Conservation (phyloP, 1,140 invertebrate genomes). For the Pemphigus obesinymphae region DNA sequence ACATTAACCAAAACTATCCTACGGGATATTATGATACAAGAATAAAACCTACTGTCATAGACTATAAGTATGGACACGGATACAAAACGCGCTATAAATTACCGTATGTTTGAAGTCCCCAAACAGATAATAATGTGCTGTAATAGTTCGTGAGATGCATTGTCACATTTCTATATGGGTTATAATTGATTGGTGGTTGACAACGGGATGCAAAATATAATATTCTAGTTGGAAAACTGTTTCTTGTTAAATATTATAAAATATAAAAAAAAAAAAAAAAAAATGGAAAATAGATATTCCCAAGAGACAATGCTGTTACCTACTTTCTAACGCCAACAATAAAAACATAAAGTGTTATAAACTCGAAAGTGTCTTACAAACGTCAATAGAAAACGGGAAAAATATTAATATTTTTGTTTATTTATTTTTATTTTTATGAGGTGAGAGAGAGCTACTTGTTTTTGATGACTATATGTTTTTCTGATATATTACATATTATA, state of each 20-base stretch:
- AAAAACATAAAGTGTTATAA: not conserved
- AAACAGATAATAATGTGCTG: not conserved
- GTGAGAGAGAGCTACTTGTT: no score
- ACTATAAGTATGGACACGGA: constrained; percentile 20
- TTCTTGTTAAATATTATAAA: not conserved
- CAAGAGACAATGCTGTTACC: not conserved
- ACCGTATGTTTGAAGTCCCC: not conserved
- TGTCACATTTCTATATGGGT: not conserved
- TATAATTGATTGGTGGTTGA: not conserved
- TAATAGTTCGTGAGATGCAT: not conserved
- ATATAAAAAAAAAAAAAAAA: no score
- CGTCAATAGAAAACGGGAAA: not conserved
- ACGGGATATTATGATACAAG: constrained; percentile 8
- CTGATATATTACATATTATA: not conserved
- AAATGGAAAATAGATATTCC: not conserved
- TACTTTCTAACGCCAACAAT: not conserved
- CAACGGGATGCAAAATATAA: not conserved
- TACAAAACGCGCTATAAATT: constrained; percentile 21
- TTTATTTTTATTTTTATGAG: not conserved
- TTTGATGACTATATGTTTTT: not conserved
- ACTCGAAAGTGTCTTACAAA: not conserved
- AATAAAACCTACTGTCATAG: constrained; percentile 18
- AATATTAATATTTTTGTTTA: no score
- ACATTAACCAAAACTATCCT: constrained; percentile 26
- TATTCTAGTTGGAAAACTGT: not conserved